These are phyloP conservation scores for Epistrophella euchroma DNA, from an alignment of 2,888 invertebrate genomes.

Conservation along the genomic window DNA sequence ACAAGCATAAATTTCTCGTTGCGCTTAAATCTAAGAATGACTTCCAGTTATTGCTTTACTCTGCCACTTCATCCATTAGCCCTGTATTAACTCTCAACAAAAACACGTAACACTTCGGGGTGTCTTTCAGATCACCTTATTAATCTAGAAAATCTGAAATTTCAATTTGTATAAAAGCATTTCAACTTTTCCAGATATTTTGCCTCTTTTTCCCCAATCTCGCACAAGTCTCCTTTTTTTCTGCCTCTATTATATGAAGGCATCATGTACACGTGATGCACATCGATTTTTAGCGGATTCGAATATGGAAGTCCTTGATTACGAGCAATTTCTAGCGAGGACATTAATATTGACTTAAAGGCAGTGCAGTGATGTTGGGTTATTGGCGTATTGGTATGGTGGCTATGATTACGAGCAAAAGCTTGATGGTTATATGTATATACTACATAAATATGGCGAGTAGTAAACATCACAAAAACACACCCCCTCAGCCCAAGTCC, in stretches of 20 bases:
- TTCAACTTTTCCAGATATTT: constrained; percentile 47
- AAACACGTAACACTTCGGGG: constrained; percentile 18
- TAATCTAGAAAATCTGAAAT: constrained; percentile 47
- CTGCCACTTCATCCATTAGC: constrained; percentile 55
- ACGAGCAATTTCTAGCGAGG: constrained; percentile 52
- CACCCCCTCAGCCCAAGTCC: constrained; percentile 24
- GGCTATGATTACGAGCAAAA: constrained; percentile 49
- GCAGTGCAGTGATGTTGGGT: neutral
- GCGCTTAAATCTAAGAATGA: constrained; percentile 12
- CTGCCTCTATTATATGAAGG: neutral
- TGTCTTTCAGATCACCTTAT: constrained; percentile 51
- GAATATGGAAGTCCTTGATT: constrained; percentile 68
- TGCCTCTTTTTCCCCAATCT: neutral
- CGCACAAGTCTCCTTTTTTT: neutral
- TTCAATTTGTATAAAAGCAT: constrained; percentile 72
- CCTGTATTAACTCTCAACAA: constrained; percentile 8
- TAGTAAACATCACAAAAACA: constrained; percentile 51
- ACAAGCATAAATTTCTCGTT: constrained; percentile 1
- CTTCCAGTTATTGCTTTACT: constrained; percentile 19
- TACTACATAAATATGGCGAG: constrained; percentile 1
- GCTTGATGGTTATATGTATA: constrained; percentile 13
- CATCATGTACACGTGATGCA: constrained; percentile 67
- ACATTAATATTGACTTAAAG: constrained; percentile 20
- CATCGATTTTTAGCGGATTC: constrained; percentile 58
- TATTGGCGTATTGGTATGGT: constrained; percentile 13